A percentile compares a stretch with the other conserved stretches of the same genome.
Conservation (phyloP, 2,113 vertebrate genomes). For the Nothocercus nigrocapillus region DNA sequence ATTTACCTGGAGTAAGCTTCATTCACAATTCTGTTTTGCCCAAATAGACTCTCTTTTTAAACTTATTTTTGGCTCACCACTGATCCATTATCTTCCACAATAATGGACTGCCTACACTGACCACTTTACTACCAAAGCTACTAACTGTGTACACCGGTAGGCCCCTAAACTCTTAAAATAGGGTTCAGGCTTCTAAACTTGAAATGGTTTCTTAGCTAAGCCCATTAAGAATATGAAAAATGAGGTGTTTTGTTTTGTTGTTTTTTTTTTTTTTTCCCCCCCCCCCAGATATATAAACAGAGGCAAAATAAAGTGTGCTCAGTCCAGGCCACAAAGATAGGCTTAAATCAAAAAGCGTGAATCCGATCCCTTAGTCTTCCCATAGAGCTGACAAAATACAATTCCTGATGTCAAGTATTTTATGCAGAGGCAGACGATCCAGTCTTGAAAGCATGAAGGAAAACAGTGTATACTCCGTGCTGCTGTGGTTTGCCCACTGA, state of each 20-base stretch:
- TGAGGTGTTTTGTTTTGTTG: too few relatives aligned
- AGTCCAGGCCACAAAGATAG: neutral
- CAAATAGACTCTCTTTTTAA: neutral
- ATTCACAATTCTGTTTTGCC: neutral
- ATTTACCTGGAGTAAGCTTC: rapidly evolving
- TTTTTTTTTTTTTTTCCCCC: neutral
- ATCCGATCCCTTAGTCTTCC: neutral
- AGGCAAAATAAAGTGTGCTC: neutral
- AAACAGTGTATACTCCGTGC: neutral
- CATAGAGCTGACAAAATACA: neutral
- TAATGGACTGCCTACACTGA: neutral
- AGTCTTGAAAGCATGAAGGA: neutral
- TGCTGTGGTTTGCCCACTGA: neutral
- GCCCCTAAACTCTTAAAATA: neutral
- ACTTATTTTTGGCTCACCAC: rapidly evolving
- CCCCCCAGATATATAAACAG: neutral
- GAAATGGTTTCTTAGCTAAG: neutral
- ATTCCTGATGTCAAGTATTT: neutral
- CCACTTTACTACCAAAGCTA: neutral
- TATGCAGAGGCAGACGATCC: neutral
- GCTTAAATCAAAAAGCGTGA: neutral
- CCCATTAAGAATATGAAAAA: neutral
- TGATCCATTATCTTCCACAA: neutral
- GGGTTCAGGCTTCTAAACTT: neutral
- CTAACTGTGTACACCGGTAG: neutral